phyloP scores from a whole-genome alignment of 2,113 vertebrate genomes.

The Crotalus tigris region DNA sequence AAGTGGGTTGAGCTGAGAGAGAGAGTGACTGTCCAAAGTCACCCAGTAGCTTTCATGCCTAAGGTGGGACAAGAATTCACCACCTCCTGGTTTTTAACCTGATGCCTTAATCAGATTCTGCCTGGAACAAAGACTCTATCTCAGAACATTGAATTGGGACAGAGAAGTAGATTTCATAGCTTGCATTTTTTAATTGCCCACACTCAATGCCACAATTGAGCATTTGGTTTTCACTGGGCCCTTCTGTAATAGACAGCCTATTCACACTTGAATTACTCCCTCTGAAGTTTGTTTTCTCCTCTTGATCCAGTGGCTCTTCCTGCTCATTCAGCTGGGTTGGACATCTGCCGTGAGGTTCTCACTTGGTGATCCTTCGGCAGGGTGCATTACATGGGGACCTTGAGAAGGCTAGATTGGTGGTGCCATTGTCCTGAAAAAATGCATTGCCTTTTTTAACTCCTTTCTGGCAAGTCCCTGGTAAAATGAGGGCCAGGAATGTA shows the following conservation, averaged over 20 bases:
- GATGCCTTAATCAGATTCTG: neutral
- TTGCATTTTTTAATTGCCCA: neutral
- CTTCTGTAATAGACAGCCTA: neutral
- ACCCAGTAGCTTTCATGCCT: neutral
- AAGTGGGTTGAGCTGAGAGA: neutral
- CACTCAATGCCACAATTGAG: neutral
- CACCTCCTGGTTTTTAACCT: neutral
- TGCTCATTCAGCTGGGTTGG: neutral
- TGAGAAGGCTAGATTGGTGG: neutral
- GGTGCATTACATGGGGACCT: neutral
- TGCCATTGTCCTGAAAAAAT: neutral
- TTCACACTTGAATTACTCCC: neutral
- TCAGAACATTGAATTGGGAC: neutral
- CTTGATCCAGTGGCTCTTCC: neutral
- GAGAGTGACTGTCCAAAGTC: neutral
- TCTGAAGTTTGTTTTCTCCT: neutral
- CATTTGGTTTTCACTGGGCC: neutral
- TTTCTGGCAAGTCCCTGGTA: conserved; percentile 24
- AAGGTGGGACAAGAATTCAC: no score
- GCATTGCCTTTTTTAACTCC: conserved; percentile 26
- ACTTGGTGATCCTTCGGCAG: neutral
- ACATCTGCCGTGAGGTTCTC: neutral
- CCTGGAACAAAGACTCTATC: neutral
- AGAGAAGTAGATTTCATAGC: neutral
- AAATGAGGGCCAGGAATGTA: conserved; percentile 21